Conservation (phyloP, 1,140 invertebrate genomes). For the Portunus trituberculatus region DNA sequence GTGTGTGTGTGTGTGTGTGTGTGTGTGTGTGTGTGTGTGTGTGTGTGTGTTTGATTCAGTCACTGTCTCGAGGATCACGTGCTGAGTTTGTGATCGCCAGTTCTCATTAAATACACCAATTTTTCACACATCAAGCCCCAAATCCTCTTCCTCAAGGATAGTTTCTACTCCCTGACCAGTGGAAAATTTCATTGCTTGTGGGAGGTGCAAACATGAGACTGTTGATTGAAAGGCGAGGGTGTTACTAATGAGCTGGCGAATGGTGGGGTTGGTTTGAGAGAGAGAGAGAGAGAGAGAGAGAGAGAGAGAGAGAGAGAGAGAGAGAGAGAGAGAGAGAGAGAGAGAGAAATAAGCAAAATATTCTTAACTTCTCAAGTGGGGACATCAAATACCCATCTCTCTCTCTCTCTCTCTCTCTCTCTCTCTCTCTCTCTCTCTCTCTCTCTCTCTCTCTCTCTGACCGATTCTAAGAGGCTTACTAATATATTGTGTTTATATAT, state of each 20-base stretch:
- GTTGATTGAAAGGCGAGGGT: too few relatives aligned
- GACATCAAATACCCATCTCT: not conserved
- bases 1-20: not conserved
- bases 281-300: not conserved
- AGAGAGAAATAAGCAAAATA: not conserved
- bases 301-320: not conserved
- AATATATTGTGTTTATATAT: not conserved
- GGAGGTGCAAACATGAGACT: too few relatives aligned
- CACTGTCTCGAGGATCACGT: not conserved
- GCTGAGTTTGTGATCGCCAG: not conserved
- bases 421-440: constrained; percentile 8
- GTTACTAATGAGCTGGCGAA: too few relatives aligned
- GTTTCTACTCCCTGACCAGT: too few relatives aligned
- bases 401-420: constrained; percentile 46
- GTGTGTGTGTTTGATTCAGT: not conserved
- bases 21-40: not conserved
- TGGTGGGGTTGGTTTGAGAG: too few relatives aligned
- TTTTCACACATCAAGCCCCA: too few relatives aligned
- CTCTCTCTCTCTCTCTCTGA: constrained; percentile 48
- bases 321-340: not conserved
- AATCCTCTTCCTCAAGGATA: too few relatives aligned
- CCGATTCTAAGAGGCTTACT: not conserved
- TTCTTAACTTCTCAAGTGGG: not conserved
- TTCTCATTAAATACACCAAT: not conserved
- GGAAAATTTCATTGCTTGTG: too few relatives aligned